A percentile compares a stretch with the other conserved stretches of the same genome.
Evolutionary conservation across 2,888 invertebrate genomes (phyloP).

Genomic region (Cephus runcator): DNA sequence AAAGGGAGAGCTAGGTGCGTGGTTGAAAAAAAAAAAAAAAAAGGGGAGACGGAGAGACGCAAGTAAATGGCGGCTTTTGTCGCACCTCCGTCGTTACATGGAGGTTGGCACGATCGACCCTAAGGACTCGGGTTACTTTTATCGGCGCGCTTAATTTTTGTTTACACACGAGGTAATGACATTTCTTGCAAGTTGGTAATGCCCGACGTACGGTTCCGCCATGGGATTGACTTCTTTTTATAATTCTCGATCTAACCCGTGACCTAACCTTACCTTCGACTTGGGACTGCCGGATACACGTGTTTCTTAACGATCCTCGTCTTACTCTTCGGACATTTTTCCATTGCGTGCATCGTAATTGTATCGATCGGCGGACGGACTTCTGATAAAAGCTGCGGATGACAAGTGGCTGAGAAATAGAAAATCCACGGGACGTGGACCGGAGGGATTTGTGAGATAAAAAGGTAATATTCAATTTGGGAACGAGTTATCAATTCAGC

Average conservation of each 20-base stretch:
- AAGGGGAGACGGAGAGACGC: background rate
- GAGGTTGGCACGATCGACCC: constrained; percentile 19
- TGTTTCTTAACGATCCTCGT: too few relatives aligned
- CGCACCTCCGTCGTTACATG: background rate
- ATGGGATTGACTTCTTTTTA: background rate
- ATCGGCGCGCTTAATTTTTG: constrained; percentile 38
- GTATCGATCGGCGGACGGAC: background rate
- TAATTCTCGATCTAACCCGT: background rate
- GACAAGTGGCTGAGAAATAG: constrained; percentile 24
- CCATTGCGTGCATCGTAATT: too few relatives aligned
- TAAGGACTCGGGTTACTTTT: constrained; percentile 47
- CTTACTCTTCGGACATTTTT: too few relatives aligned
- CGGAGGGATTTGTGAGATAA: constrained; percentile 11
- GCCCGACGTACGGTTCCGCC: background rate
- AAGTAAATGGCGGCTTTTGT: constrained; percentile 18
- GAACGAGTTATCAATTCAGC: constrained; percentile 25
- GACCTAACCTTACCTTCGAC: background rate
- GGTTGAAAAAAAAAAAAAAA: too few relatives aligned
- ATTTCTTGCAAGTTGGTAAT: constrained; percentile 24
- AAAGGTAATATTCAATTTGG: constrained; percentile 42
- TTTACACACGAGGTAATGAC: constrained; percentile 41
- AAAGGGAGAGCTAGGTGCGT: background rate
- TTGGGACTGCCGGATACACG: too few relatives aligned
- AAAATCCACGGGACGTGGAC: background rate
- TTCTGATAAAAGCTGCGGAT: constrained; percentile 31